Evolutionary conservation across 2,888 invertebrate species (phyloP).

Genomic region (Slavum lentiscoides): DNA sequence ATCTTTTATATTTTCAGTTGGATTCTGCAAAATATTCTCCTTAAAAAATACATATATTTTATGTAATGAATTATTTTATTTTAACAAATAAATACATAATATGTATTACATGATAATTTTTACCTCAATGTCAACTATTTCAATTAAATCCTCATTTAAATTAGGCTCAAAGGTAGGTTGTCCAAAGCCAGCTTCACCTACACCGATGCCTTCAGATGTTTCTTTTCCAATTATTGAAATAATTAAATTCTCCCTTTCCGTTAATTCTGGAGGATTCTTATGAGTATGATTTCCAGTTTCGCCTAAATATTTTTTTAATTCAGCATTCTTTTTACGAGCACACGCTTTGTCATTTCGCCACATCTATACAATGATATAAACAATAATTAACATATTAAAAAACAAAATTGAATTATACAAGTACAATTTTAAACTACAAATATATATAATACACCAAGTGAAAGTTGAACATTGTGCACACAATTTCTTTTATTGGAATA

Average conservation of each 20-base stretch:
- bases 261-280: background rate
- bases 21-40: background rate
- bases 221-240: background rate
- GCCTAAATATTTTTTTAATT: background rate
- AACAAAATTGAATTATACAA: no score
- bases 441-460: background rate
- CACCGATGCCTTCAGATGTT: background rate
- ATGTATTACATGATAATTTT: background rate
- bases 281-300: background rate
- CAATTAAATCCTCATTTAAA: background rate
- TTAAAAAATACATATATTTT: background rate
- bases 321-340: background rate
- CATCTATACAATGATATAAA: background rate
- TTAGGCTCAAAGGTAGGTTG: background rate
- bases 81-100: no score
- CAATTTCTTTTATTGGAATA: no score
- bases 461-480: no score
- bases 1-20: background rate
- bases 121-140: background rate
- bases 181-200: background rate
- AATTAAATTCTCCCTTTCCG: background rate
- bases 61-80: background rate
- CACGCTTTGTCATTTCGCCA: background rate
- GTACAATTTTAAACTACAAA: no score
- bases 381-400: no score